Evolutionary conservation across 2,113 vertebrate species (phyloP), one percentile per base, ranked within the genome.

Genomic region (Sminthopsis crassicaudata): DNA sequence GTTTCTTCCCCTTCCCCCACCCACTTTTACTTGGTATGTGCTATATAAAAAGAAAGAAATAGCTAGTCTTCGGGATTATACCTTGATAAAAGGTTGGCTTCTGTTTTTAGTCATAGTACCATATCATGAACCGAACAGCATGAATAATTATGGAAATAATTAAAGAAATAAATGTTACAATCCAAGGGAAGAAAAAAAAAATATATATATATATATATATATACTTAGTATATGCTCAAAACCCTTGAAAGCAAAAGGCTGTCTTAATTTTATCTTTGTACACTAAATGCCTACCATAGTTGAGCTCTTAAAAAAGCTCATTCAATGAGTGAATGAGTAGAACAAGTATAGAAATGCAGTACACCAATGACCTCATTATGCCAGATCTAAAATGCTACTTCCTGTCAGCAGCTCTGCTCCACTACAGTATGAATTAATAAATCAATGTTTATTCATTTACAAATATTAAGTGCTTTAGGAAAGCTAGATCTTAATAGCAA

Each of bases 141-240:
- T 10, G 0, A 97, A 89, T 94, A 96, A 96, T 55, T 94, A 91
- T 95, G 90, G 93, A 96, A 97, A 97, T 90, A 92, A 96, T 55
- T 94, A 91, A 95, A 90, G 93, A 96, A 97, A 97, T 90, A 92
- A 91, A 8, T 93, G 1, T 0, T 57, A 92, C 26, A 95, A 53
- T 95, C 3, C 6, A 93, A 92, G 89, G 16, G 25, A 94, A 7
- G 22, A 90, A 96, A 96, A 95, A 30, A 96, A 94, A 27, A 1
- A 8, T 0, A 26, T 89, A 91, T 46, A 50, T 50, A 8, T 48
- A 27, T 2, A 8, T 0, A 26, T 89, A 91, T 42, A 51, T 51
- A 10, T 51, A 51, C 9, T 51, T 51, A 1, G 50, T 51, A 36
- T 67, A 16, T 36, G 12, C 67, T 42, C 22, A 84, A 42, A 84